Evolutionary conservation across 2,888 invertebrate genomes (phyloP).

Genomic region (Acleris laterana): DNA sequence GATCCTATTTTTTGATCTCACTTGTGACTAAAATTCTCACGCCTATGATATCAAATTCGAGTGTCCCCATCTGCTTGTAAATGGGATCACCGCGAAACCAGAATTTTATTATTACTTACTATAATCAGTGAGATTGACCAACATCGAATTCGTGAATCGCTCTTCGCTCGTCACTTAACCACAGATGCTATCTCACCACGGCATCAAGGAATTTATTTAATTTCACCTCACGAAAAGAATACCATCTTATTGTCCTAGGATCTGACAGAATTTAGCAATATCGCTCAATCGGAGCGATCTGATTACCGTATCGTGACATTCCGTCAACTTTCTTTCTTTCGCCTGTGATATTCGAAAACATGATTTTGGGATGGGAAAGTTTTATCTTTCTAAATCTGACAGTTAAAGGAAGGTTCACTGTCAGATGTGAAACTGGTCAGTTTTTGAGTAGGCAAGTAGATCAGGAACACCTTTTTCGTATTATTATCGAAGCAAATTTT

Average conservation of each 20-base stretch:
- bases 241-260: conserved; percentile 41
- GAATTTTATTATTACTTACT: no score
- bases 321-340: conserved; percentile 40
- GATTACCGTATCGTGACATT: conserved; percentile 41
- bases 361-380: conserved; percentile 32
- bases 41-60: no score
- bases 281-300: conserved; percentile 35
- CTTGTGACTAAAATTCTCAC: no score
- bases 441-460: neutral
- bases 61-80: no score
- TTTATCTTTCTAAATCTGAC: conserved; percentile 31
- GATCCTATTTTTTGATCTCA: no score
- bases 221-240: conserved; percentile 40
- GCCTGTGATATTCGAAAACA: conserved; percentile 39
- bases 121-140: neutral
- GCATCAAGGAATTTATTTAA: conserved; percentile 45
- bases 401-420: conserved; percentile 7
- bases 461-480: no score
- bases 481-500: no score
- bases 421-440: neutral
- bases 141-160: neutral
- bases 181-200: conserved; percentile 42
- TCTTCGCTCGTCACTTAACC: conserved; percentile 12
- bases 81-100: no score
- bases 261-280: conserved; percentile 41